phyloP scores from a whole-genome alignment of 2,113 vertebrate species.

The Mesembrinibis cayennensis region DNA sequence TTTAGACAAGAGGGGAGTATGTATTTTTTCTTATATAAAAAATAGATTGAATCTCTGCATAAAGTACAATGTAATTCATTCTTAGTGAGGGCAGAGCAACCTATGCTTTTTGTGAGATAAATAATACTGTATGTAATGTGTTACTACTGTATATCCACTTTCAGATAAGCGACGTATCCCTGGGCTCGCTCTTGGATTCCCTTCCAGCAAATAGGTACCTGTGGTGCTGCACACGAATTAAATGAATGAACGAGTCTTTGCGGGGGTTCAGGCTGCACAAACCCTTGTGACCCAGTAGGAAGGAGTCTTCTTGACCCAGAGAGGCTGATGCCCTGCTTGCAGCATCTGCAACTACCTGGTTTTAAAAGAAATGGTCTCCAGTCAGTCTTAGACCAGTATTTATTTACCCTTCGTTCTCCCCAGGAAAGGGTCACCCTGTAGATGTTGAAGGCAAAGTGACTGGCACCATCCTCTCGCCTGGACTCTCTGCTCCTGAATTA shows the following conservation, averaged over 20 bases:
- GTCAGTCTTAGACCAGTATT: not conserved
- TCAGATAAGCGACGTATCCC: not conserved
- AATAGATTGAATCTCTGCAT: not conserved
- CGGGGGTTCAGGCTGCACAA: not conserved
- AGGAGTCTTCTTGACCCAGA: not conserved
- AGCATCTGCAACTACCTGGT: not conserved
- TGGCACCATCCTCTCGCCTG: not conserved
- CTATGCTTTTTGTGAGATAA: not conserved
- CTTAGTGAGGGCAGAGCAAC: not conserved
- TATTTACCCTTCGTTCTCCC: not conserved
- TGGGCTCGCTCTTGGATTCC: not conserved
- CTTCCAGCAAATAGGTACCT: not conserved
- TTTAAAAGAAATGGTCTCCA: not conserved
- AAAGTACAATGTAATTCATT: not conserved
- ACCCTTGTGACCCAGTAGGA: not conserved
- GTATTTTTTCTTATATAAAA: not conserved
- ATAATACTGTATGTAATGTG: not conserved
- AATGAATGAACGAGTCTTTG: not conserved
- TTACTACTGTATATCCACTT: not conserved
- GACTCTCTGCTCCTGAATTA: slow-evolving; percentile 1
- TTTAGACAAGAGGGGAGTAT: not conserved
- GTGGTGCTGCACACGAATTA: fast-evolving
- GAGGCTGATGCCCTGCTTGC: not conserved
- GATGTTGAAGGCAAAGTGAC: not conserved
- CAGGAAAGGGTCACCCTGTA: not conserved